Evolutionary conservation across 2,888 invertebrate species (phyloP), one percentile per base, ranked within the genome.

Genomic region (Aphodius granarius): DNA sequence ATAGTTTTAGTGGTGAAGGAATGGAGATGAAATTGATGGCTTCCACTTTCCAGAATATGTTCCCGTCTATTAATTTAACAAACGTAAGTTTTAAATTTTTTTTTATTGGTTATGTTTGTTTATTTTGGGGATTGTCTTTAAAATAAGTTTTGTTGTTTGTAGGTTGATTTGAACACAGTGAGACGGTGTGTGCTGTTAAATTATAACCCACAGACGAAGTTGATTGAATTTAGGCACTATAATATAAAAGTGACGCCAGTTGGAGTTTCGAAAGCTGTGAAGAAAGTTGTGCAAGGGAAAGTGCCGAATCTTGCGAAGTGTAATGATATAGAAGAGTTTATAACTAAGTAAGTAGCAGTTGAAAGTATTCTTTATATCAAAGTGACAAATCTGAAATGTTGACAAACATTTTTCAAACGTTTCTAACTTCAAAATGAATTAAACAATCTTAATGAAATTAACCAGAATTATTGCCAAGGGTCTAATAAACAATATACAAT

Each of bases 21-120:
- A 91, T 94, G 89, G 96, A 97, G 81, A 89, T 97, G 86, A 95
- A 97, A 82, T 89, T 99, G 17, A 96, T 98, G 93, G 94, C 98
- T 3, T 94, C 95, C 15, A 97, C 97, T 90, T 97, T 99, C 85
- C 98, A 99, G 88, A 98, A 98, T 84, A 97, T 99, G 97, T 99
- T 99, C 85, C 99, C 99, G 0, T 94, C 96, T 0, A 97, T 99
- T 74, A 98, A 99, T 86, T 92, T 99, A 78, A 95, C 96, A 62
- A 94, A 93, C 81, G 96, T 96, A 86, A 89, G 89, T 88, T 75
- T 70, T 72, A 19, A 20, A 66, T 73, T 22, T 21, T 21, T 63
- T 63, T 74, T n/a, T n/a, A n/a, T 78, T 70, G 1, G 19, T 65
- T 66, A 75, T 5, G 63, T 1, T n/a, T n/a, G n/a, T n/a, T n/a